Conservation (phyloP, 2,113 vertebrate species). For the Plestiodon gilberti region DNA sequence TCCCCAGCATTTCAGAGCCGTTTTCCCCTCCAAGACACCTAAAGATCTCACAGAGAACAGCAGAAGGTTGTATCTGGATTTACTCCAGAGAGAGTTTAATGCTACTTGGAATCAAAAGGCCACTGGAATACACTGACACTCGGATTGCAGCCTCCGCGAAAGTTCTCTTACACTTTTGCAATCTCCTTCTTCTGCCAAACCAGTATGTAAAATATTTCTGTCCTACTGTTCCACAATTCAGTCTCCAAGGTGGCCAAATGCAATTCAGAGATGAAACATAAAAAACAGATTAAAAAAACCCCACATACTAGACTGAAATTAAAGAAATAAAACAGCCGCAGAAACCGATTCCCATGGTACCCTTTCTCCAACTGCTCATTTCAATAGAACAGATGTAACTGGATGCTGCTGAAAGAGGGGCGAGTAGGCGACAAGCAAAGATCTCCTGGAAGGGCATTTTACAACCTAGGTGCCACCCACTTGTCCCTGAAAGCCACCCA, state of each 20-base stretch:
- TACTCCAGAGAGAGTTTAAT: constrained; percentile 37
- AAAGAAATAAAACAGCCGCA: neutral
- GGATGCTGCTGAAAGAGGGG: neutral
- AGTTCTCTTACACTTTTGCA: neutral
- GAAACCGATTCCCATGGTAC: too few relatives aligned
- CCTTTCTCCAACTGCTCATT: neutral
- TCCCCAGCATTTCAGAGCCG: constrained; percentile 54
- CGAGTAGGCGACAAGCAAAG: too few relatives aligned
- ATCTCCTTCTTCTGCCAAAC: neutral
- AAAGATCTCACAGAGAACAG: constrained; percentile 51
- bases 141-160: neutral
- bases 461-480: neutral
- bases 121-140: constrained; percentile 12
- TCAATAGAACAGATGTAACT: neutral
- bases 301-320: neutral
- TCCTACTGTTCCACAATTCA: neutral
- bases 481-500: neutral
- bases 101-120: constrained; percentile 30
- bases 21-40: constrained; percentile 11
- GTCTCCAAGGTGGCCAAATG: neutral
- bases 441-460: neutral
- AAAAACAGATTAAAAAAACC: neutral
- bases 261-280: neutral
- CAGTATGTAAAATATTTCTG: neutral
- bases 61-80: constrained; percentile 27